Conservation (phyloP, 2,113 vertebrate genomes). For the Crotalus helleri region DNA sequence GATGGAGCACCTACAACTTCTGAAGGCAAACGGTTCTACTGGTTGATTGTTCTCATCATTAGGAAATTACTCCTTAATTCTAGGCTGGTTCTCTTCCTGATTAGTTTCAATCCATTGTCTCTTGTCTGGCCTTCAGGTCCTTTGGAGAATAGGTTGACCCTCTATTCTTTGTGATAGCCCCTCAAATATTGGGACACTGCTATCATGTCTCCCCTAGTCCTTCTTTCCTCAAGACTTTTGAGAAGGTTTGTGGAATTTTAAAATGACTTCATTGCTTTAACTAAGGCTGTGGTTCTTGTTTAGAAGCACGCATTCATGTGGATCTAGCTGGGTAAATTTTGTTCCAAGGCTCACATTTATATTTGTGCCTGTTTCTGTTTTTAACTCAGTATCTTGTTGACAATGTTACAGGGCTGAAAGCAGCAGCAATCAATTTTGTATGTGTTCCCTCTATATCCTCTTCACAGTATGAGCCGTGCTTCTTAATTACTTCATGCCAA, state of each 20-base stretch:
- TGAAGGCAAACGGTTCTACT: too few relatives aligned
- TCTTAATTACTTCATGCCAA: conserved; percentile 19
- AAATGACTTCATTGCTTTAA: background rate
- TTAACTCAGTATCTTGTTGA: conserved; percentile 3
- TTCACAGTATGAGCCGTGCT: conserved; percentile 9
- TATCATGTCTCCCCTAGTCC: background rate
- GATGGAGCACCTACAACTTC: too few relatives aligned
- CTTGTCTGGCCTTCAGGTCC: too few relatives aligned
- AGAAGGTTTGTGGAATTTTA: too few relatives aligned
- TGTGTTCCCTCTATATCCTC: background rate
- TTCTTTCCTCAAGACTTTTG: background rate
- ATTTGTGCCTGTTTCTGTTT: conserved; percentile 12
- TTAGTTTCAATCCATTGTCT: too few relatives aligned
- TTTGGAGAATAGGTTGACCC: too few relatives aligned
- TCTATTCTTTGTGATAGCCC: background rate
- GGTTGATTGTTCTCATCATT: too few relatives aligned
- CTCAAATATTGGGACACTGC: background rate
- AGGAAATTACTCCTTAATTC: too few relatives aligned
- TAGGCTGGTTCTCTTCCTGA: too few relatives aligned
- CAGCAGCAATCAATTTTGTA: conserved; percentile 12
- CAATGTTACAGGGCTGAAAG: background rate
- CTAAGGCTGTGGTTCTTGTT: background rate
- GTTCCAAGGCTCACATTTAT: background rate
- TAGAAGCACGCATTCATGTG: background rate
- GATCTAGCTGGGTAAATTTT: background rate